A percentile compares a stretch with the other conserved stretches of the same genome.
Conservation (phyloP, 2,888 invertebrate species). For the Rhyacophila evoluta region DNA sequence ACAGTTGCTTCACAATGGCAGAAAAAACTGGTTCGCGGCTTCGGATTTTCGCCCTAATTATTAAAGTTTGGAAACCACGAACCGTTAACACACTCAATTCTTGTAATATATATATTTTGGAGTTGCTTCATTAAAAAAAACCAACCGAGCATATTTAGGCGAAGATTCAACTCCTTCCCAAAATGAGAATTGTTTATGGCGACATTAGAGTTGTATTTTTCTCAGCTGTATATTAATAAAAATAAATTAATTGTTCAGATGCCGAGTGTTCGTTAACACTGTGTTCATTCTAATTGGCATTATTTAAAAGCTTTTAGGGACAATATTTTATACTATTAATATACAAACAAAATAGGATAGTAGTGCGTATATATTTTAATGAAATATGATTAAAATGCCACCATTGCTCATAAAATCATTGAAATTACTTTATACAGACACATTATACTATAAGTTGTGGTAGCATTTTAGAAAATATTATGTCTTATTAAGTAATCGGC, state of each 20-base stretch:
- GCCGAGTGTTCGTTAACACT: neutral
- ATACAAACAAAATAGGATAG: too few relatives aligned
- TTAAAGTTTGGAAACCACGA: neutral
- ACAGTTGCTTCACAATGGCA: neutral
- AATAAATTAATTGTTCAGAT: neutral
- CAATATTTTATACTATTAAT: neutral
- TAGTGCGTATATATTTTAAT: too few relatives aligned
- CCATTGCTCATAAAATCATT: too few relatives aligned
- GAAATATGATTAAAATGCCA: too few relatives aligned
- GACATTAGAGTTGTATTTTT: neutral
- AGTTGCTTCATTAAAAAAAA: constrained; percentile 12
- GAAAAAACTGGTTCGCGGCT: neutral
- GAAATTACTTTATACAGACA: too few relatives aligned
- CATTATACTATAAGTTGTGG: too few relatives aligned
- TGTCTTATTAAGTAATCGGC: too few relatives aligned
- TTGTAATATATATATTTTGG: neutral
- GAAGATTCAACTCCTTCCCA: neutral
- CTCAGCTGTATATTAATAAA: constrained; percentile 1
- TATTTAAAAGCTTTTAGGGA: neutral
- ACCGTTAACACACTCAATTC: neutral
- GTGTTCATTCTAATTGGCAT: constrained; percentile 2
- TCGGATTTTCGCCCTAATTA: neutral
- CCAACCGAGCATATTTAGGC: neutral
- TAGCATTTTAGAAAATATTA: too few relatives aligned
- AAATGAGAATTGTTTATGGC: neutral